Evolutionary conservation across 2,113 vertebrate species (phyloP), one percentile per base, ranked within the genome.

Genomic region (Lagopus leucura): DNA sequence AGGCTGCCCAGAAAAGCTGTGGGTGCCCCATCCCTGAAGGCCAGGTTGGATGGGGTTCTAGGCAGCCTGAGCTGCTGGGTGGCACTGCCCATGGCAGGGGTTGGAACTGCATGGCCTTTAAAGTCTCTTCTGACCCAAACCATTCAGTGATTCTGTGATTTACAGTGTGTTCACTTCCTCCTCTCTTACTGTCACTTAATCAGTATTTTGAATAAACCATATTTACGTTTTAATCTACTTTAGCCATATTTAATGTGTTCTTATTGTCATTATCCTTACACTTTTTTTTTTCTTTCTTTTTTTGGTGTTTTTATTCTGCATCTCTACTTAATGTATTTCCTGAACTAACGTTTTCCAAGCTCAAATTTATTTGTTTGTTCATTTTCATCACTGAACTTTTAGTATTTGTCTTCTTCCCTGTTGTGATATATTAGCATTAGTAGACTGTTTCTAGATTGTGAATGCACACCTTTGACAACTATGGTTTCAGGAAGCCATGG

Each of bases 361-460:
- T 90, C 69, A 58, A 72, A 79, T 75, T 4, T 27, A 36, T 93
- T 64, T 69, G 30, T 93, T 60, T 69, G 25, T 61, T 82, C 21
- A 7, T 85, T 93, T 93, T 82, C 30, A 40, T 90, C 69, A 69
- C 10, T 52, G 82, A 82, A n/a, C 52, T 34, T 88, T 91, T 52
- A 81, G 5, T 76, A 80, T 90, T 91, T 94, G 58, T 80, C 54
- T 60, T 82, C 47, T 92, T 88, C 74, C 50, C 60, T 77, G 27
- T 77, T 86, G 50, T 50, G 50, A 20, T 74, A 34, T 86, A 80
- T 94, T 82, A 58, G 47, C 38, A 50, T 30, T 58, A 20, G 16
- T 58, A 70, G 50, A 72, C 30, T 25, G 54, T 82, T 88, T 86
- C 77, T 43, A 72, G 52, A 24, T 28, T 71, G 73, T 74, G 80